Evolutionary conservation across 2,888 invertebrate species (phyloP).

Genomic region (Clunio marinus): DNA sequence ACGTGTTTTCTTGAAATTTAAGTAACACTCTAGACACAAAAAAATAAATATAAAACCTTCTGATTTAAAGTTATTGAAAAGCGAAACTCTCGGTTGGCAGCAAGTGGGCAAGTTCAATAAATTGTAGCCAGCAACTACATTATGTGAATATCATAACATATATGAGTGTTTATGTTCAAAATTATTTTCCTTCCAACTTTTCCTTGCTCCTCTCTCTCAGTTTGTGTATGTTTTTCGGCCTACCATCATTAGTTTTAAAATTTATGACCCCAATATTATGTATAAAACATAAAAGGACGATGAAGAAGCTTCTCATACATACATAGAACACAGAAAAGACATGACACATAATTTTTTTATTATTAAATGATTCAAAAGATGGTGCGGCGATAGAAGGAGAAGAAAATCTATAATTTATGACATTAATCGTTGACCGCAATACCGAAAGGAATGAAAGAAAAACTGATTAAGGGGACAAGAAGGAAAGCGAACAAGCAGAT

Average conservation of each 20-base stretch:
- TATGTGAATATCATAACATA: too few species aligned
- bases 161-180: too few species aligned
- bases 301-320: too few species aligned
- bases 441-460: constrained; percentile 9
- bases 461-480: not conserved
- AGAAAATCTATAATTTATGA: constrained; percentile 38
- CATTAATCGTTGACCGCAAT: constrained; percentile 36
- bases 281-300: constrained; percentile 2
- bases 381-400: not conserved
- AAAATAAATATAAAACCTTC: too few species aligned
- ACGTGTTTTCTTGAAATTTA: not conserved
- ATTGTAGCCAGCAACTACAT: too few species aligned
- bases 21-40: not conserved
- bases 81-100: not conserved
- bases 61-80: constrained; percentile 33
- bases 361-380: constrained; percentile 25
- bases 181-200: too few species aligned
- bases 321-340: constrained; percentile 10
- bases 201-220: not conserved
- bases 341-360: constrained; percentile 33
- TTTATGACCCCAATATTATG: constrained; percentile 26
- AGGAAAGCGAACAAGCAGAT: not conserved
- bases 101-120: not conserved
- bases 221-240: too few species aligned
- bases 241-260: constrained; percentile 27